Evolutionary conservation across 2,888 invertebrate genomes (phyloP).

Genomic region (Mesorhabditis spiculigera): DNA sequence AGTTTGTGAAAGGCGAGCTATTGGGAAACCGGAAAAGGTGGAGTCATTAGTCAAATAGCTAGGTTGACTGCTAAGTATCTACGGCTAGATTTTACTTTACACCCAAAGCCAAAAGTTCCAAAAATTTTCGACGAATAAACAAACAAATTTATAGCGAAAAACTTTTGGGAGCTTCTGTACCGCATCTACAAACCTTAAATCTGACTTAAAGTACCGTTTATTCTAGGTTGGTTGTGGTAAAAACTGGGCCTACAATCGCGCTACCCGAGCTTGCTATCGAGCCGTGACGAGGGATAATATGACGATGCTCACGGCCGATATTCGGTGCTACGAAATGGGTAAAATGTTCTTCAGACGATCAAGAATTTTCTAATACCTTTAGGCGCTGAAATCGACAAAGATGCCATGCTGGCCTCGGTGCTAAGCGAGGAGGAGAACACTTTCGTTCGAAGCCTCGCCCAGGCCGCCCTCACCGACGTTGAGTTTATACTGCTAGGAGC

Average conservation of each 20-base stretch:
- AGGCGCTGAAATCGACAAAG: conserved; percentile 38
- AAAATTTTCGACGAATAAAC: too few relatives aligned
- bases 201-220: too few relatives aligned
- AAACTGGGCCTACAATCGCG: conserved; percentile 34
- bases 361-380: conserved; percentile 6
- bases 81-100: too few relatives aligned
- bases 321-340: conserved; percentile 36
- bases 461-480: conserved; percentile 25
- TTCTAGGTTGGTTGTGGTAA: conserved; percentile 23
- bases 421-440: conserved; percentile 33
- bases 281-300: conserved; percentile 26
- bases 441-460: conserved; percentile 35
- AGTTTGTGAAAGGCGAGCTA: too few relatives aligned
- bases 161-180: too few relatives aligned
- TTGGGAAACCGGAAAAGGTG: too few relatives aligned
- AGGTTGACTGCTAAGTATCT: too few relatives aligned
- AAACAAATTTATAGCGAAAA: too few relatives aligned
- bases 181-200: too few relatives aligned
- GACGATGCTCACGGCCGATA: conserved; percentile 43
- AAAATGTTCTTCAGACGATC: too few relatives aligned
- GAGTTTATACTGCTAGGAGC: conserved; percentile 41
- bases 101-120: too few relatives aligned
- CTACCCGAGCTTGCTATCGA: conserved; percentile 38
- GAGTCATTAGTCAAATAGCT: too few relatives aligned
- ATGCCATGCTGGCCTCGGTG: conserved; percentile 41